Conservation (phyloP, 2,797 vertebrate species). For the Poliocrania exsul region DNA sequence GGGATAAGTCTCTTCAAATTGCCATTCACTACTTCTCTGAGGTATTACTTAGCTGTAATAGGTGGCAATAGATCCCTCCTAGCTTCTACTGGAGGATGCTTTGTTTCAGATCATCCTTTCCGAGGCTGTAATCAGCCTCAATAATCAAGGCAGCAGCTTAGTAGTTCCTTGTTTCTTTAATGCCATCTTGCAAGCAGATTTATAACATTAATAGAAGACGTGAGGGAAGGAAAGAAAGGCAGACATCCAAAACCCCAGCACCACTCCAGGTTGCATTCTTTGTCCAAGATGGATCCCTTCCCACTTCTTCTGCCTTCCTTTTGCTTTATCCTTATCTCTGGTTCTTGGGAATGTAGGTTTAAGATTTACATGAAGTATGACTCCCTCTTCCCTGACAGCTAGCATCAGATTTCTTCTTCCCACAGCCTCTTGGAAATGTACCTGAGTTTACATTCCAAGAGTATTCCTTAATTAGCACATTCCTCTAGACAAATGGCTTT, state of each 20-base stretch:
- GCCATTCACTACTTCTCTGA: neutral
- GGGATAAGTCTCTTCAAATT: neutral
- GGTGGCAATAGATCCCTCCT: neutral
- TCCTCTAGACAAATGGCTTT: neutral
- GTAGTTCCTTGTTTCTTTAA: neutral
- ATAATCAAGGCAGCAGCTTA: neutral
- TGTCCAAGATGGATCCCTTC: neutral
- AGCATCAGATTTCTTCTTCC: slow-evolving; percentile 1
- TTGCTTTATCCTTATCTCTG: neutral
- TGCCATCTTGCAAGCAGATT: neutral
- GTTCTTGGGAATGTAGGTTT: neutral
- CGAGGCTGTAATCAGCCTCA: neutral
- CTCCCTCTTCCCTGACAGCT: neutral
- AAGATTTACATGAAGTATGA: neutral
- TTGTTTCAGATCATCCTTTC: neutral
- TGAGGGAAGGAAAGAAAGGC: neutral
- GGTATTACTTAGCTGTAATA: neutral
- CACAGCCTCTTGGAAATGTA: neutral
- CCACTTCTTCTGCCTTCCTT: neutral
- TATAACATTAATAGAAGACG: neutral
- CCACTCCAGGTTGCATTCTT: neutral
- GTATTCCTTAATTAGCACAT: neutral
- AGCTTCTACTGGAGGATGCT: neutral
- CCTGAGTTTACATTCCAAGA: slow-evolving; percentile 23
- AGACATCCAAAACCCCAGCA: neutral